phyloP scores from a whole-genome alignment of 2,113 vertebrate genomes.

The Caracal caracal region DNA sequence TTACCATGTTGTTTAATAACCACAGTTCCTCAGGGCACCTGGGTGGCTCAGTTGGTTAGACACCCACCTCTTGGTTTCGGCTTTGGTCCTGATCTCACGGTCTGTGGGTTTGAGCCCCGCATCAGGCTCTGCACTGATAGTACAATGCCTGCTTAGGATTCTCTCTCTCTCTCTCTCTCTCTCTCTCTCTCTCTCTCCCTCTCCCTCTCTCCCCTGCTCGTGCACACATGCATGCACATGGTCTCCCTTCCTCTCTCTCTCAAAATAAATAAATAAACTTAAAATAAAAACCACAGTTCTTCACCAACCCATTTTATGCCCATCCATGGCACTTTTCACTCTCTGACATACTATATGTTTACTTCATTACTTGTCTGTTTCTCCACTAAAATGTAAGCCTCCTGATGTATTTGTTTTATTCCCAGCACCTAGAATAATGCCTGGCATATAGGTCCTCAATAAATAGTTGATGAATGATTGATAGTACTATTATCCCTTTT shows the following conservation, averaged over 20 bases:
- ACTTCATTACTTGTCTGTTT: not conserved
- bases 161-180: not conserved
- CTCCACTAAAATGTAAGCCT: not conserved
- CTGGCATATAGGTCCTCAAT: not conserved
- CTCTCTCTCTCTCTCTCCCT: too few relatives aligned
- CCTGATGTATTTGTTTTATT: not conserved
- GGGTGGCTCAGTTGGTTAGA: not conserved
- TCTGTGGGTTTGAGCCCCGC: not conserved
- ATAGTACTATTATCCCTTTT: not conserved
- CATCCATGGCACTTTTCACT: not conserved
- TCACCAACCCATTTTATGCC: not conserved
- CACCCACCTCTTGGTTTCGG: not conserved
- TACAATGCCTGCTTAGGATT: not conserved
- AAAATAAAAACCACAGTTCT: not conserved
- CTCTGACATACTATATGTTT: not conserved
- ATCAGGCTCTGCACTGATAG: not conserved
- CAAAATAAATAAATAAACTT: too few relatives aligned
- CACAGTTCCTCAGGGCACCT: not conserved
- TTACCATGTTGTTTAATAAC: not conserved
- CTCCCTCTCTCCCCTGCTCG: too few relatives aligned
- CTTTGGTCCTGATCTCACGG: not conserved
- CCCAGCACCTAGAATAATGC: not conserved
- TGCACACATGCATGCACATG: too few relatives aligned
- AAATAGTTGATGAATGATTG: not conserved
- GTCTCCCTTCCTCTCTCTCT: too few relatives aligned